Evolutionary conservation across 2,888 invertebrate species (phyloP).

Genomic region (Hydroisotoma schaefferi): DNA sequence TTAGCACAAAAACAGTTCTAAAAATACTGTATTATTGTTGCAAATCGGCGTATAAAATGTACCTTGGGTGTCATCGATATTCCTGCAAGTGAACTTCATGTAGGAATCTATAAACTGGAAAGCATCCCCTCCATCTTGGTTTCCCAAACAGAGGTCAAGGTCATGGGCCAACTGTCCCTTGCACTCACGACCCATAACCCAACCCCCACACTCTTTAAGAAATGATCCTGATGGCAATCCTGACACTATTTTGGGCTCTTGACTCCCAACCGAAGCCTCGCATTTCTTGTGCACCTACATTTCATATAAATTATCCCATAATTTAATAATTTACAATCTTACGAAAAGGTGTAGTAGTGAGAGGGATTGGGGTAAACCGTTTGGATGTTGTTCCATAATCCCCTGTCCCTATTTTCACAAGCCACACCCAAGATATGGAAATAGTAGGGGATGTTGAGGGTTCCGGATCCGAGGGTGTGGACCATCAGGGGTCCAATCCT

Average conservation of each 20-base stretch:
- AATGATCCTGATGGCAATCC: constrained; percentile 18
- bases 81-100: constrained; percentile 26
- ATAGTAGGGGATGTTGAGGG: constrained; percentile 34
- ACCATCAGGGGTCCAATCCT: constrained; percentile 35
- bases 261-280: neutral
- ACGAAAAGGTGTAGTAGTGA: too few species aligned
- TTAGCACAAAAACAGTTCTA: neutral
- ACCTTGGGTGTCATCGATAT: constrained; percentile 33
- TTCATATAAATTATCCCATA: neutral
- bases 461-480: constrained; percentile 32
- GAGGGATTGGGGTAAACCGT: constrained; percentile 1
- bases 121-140: constrained; percentile 26
- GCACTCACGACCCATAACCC: constrained; percentile 22
- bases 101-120: constrained; percentile 31
- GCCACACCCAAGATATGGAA: constrained; percentile 35
- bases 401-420: constrained; percentile 31
- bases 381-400: constrained; percentile 20
- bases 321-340: neutral
- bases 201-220: constrained; percentile 24
- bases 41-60: neutral
- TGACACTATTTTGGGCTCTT: neutral
- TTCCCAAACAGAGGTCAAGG: constrained; percentile 26
- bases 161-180: constrained; percentile 28
- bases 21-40: neutral
- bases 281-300: neutral